Base-by-base conservation (phyloP, 2,888 invertebrate genomes). In the Cephus nigrinus region DNA sequence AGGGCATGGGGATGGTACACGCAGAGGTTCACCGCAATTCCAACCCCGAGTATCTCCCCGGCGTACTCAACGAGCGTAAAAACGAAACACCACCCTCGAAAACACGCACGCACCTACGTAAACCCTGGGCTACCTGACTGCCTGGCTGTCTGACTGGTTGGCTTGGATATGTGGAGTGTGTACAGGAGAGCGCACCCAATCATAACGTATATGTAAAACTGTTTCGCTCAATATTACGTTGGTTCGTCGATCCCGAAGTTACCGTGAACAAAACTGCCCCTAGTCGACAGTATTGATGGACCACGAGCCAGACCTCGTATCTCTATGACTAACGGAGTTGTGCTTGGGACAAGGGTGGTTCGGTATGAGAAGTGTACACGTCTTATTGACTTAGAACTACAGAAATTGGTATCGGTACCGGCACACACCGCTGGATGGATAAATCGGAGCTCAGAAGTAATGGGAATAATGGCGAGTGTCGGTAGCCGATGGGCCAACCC, bases 1-100 rank as follows among this genome's bases (percentile, higher is more conserved):
- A 55, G 55, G 2, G 55, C 55, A 55, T 55, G 55, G 55, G 82
- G 81, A 82, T 80, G 82, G 82, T 83, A 84, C 86, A 86, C 85
- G 84, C 86, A 83, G 85, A 86, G 88, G 88, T 87, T 85, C 84
- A 88, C 91, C 88, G 88, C 89, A 88, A 87, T 88, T 88, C 89
- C 87, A 88, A 89, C 90, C 92, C 92, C 88, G 92, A 91, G 90
- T 79, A 80, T 80, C 80, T 81, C 81, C 80, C 81, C 80, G 82
- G 81, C 80, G 82, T 82, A 84, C 80, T 84, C 85, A 85, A 85
- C 84, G 83, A 84, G 83, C 86, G 85, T 83, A 84, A 85, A 87
- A 86, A 84, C 83, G 83, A 85, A 85, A 83, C 80, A 76, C 79
- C 81, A 33, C 71, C 71, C 31, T 30, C 34, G 31, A n/a, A 71